Evolutionary conservation across 2,797 vertebrate genomes (phyloP), one percentile per base, ranked within the genome.

Genomic region (Oreochromis mossambicus): DNA sequence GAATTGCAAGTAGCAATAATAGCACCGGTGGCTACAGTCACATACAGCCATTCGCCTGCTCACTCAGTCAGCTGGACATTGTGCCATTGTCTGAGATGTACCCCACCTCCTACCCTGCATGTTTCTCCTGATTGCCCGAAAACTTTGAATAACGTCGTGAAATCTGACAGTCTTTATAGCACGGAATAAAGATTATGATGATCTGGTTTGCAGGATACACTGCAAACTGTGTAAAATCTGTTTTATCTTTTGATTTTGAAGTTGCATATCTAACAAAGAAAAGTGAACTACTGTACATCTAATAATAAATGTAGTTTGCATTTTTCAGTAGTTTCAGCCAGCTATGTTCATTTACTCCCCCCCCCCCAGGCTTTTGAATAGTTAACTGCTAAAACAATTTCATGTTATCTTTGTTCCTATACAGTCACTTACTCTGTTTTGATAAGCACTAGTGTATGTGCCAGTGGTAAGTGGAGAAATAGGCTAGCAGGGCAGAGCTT

Each of bases 401-500:
- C 21, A 26, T 70, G 41, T 29, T 70, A 11, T 46, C 9, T 1
- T 70, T 70, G 41, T 26, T 70, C 8, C 8, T 29, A 46, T 17
- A 46, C 38, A 43, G 66, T 70, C 38, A 46, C 14, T 46, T 15
- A 26, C 66, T 70, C n/a, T 46, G 3, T 24, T 70, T 46, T 46
- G 21, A 26, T 26, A 70, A 46, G 21, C 14, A 46, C 41, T 46
- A 63, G 32, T 63, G n/a, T 63, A 78, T 82, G 54, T 29, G 84
- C 7, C 78, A 85, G 54, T 32, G 8, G 46, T 63, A 76, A 61
- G 1, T 70, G 48, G 75, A 76, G 61, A 93, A 93, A 78, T 91
- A 89, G 91, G 91, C 89, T 82, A 90, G 24, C 61, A 89, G 92
- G 90, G n/a, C 89, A 92, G 84, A 91, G 92, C 76, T 92, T 87